Evolutionary conservation across 2,888 invertebrate species (phyloP), one percentile per base, ranked within the genome.

Genomic region (Sminthurinus aureus): DNA sequence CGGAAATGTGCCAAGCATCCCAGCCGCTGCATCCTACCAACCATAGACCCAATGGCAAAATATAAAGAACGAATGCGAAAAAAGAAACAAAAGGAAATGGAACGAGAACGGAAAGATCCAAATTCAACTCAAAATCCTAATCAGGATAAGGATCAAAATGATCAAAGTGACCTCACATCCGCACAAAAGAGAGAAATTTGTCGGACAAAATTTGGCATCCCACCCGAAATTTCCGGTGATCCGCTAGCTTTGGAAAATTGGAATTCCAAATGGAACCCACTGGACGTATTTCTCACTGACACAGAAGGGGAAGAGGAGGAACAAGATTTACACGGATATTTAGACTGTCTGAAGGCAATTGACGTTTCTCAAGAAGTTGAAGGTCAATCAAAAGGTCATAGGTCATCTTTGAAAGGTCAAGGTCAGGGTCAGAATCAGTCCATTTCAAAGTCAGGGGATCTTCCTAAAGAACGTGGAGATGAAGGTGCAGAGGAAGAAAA

Each of bases 261-360:
- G 58, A 64, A 13, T 15, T 18, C 52, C 3, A 26, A 81, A 3
- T 22, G 52, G 9, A 74, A 51, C 20, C 75, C 51, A 15, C 75
- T 81, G 11, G 81, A 81, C 26, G 74, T 51, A 38, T 75, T 64
- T 66, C 26, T 81, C 11, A 75, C 24, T 0, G 64, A 81, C 64
- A 76, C 58, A 1, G 76, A 76, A 58, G 6, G 52, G 24, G 81
- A 81, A 20, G 81, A 71, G 51, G 74, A 81, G 9, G 81, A 74
- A 18, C 66, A 75, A 51, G 74, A 38, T 38, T 4, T 38, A 4
- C 38, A 38, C 1, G 73, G 20, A 18, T 66, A 73, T n/a, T 0
- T 38, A 24, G 64, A 74, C 24, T 81, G 81, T 73, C 15, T 81
- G 2, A 73, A 38, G 26, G 24, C 64, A 8, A 15, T 81, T 13